Base-by-base conservation (phyloP, 2,888 invertebrate genomes). In the Chalcis sispes region DNA sequence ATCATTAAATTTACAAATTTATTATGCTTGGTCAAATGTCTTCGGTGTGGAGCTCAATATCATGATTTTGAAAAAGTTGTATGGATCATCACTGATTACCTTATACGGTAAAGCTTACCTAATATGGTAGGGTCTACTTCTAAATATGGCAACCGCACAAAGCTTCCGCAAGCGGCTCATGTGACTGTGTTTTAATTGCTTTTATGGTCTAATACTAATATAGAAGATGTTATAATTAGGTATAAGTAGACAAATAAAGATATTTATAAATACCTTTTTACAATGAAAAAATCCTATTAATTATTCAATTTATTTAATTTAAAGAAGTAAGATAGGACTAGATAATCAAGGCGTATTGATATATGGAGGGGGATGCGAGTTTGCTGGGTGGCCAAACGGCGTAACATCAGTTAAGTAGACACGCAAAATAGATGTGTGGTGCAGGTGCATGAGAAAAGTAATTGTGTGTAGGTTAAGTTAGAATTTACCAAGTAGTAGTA, bases 41-140 rank as follows among this genome's bases (percentile, higher is more conserved):
- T n/a, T n/a, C n/a, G n/a, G 42, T 61, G 48, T 67, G 62, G 69
- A 62, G 69, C 48, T 67, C 62, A 69, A 74, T 62, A 69, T 74
- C 62, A 62, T 71, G 70, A 71, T 75, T 75, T 75, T 75, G 59
- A 75, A 75, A 75, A 75, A 70, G 75, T 71, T n/a, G 88, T 86
- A 87, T 88, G 94, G 93, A 93, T 93, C 93, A 93, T 93, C 92
- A 92, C 92, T 91, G 92, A 92, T 93, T 91, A 90, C 94, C 94
- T 92, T 94, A 93, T 93, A 93, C 92, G 94, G 93, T 91, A 91
- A 92, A 92, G 91, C 92, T 92, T 92, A 91, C 94, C 94, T 92
- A 94, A 94, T 94, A 94, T 92, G 94, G 94, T 91, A 93, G 91
- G 92, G 92, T 91, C 90, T 91, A 92, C 90, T 92, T 93, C 94